Evolutionary conservation across 1,140 invertebrate species (phyloP).

Genomic region (Cataglyphis hispanica): DNA sequence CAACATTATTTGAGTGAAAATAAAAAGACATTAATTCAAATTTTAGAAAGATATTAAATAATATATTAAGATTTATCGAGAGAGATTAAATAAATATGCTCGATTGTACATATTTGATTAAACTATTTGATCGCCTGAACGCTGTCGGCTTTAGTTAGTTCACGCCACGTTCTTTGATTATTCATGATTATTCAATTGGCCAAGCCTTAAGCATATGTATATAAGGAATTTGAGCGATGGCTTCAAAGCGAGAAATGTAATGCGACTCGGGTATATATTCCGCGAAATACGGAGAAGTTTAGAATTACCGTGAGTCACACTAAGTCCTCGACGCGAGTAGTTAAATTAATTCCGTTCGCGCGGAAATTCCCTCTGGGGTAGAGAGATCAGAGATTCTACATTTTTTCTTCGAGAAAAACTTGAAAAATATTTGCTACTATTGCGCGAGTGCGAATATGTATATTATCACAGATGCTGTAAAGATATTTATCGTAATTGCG

Average conservation of each 20-base stretch:
- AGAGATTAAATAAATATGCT: not conserved
- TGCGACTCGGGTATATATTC: not conserved
- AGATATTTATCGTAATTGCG: slow-evolving; percentile 2
- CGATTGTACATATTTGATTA: slow-evolving; percentile 18
- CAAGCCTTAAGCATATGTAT: not conserved
- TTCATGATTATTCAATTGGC: slow-evolving; percentile 32
- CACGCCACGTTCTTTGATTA: slow-evolving; percentile 26
- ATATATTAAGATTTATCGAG: not conserved
- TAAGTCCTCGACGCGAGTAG: not conserved
- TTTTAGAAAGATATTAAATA: slow-evolving; percentile 70
- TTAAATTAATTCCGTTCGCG: slow-evolving; percentile 32
- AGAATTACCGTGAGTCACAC: slow-evolving; percentile 5
- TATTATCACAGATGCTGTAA: not conserved
- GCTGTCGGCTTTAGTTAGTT: not conserved
- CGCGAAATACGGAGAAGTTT: slow-evolving; percentile 29
- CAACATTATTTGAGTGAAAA: too few species aligned
- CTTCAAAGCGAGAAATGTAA: slow-evolving; percentile 37
- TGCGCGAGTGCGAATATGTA: not conserved
- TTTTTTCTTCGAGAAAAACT: not conserved
- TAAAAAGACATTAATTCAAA: slow-evolving; percentile 62
- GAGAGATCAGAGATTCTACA: not conserved
- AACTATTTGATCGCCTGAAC: slow-evolving; percentile 10
- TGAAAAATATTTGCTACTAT: not conserved
- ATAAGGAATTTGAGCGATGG: not conserved
- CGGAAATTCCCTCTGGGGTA: not conserved